Evolutionary conservation across 2,113 vertebrate species (phyloP).

Genomic region (Poicephalus gulielmi): DNA sequence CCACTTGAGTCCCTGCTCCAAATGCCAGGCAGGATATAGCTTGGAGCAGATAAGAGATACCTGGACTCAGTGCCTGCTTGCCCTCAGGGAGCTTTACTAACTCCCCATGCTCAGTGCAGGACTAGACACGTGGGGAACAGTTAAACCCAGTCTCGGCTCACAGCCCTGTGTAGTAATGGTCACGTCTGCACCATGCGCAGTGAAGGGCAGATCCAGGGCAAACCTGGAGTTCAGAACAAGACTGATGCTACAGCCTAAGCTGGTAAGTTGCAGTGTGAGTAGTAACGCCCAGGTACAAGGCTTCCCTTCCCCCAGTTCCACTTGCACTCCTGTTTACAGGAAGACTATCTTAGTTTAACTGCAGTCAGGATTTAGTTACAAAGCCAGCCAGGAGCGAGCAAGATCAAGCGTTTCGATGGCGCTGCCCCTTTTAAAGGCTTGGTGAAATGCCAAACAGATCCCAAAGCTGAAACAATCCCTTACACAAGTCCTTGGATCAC

Average conservation of each 20-base stretch:
- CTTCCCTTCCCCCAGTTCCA: not conserved
- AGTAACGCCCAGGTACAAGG: not conserved
- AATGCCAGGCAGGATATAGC: not conserved
- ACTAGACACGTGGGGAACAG: not conserved
- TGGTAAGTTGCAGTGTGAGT: not conserved
- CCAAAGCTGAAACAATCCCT: not conserved
- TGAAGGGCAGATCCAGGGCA: not conserved
- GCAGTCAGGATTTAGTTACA: not conserved
- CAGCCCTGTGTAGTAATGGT: not conserved
- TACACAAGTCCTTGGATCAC: not conserved
- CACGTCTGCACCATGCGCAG: not conserved
- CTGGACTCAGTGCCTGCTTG: not conserved
- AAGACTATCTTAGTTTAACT: not conserved
- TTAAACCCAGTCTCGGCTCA: not conserved
- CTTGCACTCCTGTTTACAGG: not conserved
- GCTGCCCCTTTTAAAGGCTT: not conserved
- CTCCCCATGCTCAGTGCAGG: not conserved
- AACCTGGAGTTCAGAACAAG: not conserved
- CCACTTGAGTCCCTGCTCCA: not conserved
- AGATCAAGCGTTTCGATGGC: not conserved
- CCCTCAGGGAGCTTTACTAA: not conserved
- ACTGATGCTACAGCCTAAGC: not conserved
- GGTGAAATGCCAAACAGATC: not conserved
- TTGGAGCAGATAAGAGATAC: not conserved
- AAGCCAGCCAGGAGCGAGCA: not conserved